phyloP scores from a whole-genome alignment of 2,113 vertebrate genomes.

The Agapornis roseicollis region DNA sequence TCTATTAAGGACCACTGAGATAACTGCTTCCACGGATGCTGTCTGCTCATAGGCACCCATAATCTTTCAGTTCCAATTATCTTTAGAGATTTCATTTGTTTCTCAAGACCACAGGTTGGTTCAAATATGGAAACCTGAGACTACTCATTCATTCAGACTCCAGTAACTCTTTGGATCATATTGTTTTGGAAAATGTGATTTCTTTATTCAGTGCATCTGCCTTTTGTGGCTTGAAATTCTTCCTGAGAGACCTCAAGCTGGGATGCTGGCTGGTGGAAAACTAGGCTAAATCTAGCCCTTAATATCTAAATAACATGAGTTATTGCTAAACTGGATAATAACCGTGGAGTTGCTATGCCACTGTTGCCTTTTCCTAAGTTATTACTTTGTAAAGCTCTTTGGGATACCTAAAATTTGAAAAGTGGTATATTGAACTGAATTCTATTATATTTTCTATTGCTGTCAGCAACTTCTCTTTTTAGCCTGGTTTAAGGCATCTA shows the following conservation, averaged over 20 bases:
- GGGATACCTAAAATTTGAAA: conserved; percentile 42
- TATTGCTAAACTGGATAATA: conserved; percentile 31
- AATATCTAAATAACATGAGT: conserved; percentile 24
- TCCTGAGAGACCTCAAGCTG: neutral
- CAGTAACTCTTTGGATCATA: neutral
- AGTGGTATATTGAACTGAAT: conserved; percentile 33
- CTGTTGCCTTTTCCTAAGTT: conserved; percentile 24
- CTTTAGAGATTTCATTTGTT: conserved; percentile 3
- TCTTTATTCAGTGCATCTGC: conserved; percentile 7
- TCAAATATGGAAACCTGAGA: neutral
- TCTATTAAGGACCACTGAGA: conserved; percentile 33
- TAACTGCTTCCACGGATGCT: neutral
- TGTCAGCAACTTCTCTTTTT: conserved; percentile 33
- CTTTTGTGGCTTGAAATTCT: conserved; percentile 5
- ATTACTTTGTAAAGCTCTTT: conserved; percentile 49
- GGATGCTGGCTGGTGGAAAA: neutral
- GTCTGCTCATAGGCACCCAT: neutral
- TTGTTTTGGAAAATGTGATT: neutral
- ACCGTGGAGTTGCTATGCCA: neutral
- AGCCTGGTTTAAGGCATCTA: neutral
- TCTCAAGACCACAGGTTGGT: neutral
- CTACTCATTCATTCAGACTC: neutral
- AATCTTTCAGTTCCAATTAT: conserved; percentile 36
- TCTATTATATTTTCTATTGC: conserved; percentile 41
- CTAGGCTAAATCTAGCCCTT: conserved; percentile 15